Evolutionary conservation across 1,140 invertebrate genomes (phyloP).

Genomic region (Cyrtorhinus lividipennis): DNA sequence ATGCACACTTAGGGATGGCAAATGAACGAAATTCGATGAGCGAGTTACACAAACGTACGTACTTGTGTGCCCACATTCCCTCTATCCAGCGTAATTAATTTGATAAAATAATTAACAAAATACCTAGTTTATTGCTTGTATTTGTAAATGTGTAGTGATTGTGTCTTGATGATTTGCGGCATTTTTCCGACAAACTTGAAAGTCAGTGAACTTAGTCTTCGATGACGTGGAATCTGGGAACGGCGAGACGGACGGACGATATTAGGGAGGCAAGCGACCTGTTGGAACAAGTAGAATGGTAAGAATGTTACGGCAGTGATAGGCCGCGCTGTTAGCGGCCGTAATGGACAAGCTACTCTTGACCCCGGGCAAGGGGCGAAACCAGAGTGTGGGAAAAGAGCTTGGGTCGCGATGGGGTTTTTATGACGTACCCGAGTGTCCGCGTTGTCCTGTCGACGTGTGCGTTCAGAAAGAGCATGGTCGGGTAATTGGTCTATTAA

Average conservation of each 20-base stretch:
- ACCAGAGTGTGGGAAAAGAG: slow-evolving; percentile 1
- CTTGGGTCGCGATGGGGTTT: neutral
- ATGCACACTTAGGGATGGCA: too few relatives aligned
- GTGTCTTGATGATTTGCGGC: too few relatives aligned
- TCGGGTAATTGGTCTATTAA: slow-evolving; percentile 1
- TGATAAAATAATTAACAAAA: too few relatives aligned
- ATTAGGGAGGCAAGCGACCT: slow-evolving; percentile 7
- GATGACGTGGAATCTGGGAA: neutral
- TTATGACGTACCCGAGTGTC: neutral
- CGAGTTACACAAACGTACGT: too few relatives aligned
- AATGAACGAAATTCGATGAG: too few relatives aligned
- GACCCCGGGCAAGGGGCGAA: neutral
- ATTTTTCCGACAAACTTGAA: too few relatives aligned
- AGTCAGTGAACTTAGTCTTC: neutral
- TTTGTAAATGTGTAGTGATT: too few relatives aligned
- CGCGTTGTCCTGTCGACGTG: too few relatives aligned
- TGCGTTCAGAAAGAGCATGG: neutral
- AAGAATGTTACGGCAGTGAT: neutral
- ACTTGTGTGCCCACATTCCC: too few relatives aligned
- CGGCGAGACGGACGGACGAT: too few relatives aligned
- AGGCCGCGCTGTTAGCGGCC: neutral
- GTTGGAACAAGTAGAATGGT: neutral
- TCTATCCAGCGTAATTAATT: too few relatives aligned
- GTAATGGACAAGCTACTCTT: neutral
- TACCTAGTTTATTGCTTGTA: too few relatives aligned